Conservation (phyloP, 2,797 vertebrate genomes). For the Epinephelus malabaricus region DNA sequence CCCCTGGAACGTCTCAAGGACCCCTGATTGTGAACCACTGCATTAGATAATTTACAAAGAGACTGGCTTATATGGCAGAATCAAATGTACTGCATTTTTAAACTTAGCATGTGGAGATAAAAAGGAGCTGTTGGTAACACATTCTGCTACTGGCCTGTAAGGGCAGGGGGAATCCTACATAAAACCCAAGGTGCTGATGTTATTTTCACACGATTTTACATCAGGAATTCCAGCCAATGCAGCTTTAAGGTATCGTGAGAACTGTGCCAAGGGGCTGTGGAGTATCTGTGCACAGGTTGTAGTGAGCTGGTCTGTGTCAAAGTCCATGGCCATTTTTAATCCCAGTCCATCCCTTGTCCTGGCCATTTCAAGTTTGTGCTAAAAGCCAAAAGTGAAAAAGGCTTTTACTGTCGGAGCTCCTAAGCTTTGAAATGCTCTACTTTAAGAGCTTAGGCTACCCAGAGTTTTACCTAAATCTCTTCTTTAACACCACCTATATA, state of each 20-base stretch:
- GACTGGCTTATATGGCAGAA: not conserved
- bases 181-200: slow-evolving; percentile 41
- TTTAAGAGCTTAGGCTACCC: slow-evolving; percentile 10
- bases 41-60: accelerated
- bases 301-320: slow-evolving; percentile 15
- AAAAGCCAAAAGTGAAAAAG: slow-evolving; percentile 28
- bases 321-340: slow-evolving; percentile 38
- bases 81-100: not conserved
- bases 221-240: slow-evolving; percentile 36
- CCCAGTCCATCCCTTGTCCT: slow-evolving; percentile 12
- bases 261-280: slow-evolving; percentile 17
- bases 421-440: not conserved
- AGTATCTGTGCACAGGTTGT: slow-evolving; percentile 4
- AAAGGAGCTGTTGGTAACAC: not conserved
- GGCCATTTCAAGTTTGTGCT: slow-evolving; percentile 31
- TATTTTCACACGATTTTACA: slow-evolving; percentile 49
- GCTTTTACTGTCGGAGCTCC: slow-evolving; percentile 14
- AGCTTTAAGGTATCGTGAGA: slow-evolving; percentile 49
- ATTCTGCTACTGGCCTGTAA: slow-evolving; percentile 14
- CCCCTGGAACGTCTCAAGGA: too few species aligned
- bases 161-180: slow-evolving; percentile 24
- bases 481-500: not conserved
- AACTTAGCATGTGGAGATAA: not conserved
- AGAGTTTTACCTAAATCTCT: not conserved
- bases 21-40: too few species aligned